Conservation (phyloP, 2,113 vertebrate species). For the human (Homo sapiens) region GRCh38 chr15:98714501-98715000, state of each 20-base stretch:
- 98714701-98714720: neutral
- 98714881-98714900: neutral
- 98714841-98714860: neutral
- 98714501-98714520: too few relatives aligned
- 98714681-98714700: too few relatives aligned
- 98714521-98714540: too few relatives aligned
- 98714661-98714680: too few relatives aligned
- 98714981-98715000: fast-evolving
- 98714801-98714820: neutral
- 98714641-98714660: too few relatives aligned
- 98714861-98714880: neutral
- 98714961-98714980: neutral
- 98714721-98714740: neutral
- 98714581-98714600: too few relatives aligned
- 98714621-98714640: too few relatives aligned
- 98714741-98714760: neutral
- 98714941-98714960: neutral
- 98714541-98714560: too few relatives aligned
- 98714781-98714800: neutral
- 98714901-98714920: neutral
- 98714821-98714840: neutral
- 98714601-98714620: too few relatives aligned
- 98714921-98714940: neutral
- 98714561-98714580: too few relatives aligned
- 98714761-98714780: neutral